Percentiles rank a stretch among this genome's conserved stretches.
These are phyloP conservation scores for Nothoprocta pentlandii DNA, from an alignment of 2,113 vertebrate species.

Conservation along the genomic window DNA sequence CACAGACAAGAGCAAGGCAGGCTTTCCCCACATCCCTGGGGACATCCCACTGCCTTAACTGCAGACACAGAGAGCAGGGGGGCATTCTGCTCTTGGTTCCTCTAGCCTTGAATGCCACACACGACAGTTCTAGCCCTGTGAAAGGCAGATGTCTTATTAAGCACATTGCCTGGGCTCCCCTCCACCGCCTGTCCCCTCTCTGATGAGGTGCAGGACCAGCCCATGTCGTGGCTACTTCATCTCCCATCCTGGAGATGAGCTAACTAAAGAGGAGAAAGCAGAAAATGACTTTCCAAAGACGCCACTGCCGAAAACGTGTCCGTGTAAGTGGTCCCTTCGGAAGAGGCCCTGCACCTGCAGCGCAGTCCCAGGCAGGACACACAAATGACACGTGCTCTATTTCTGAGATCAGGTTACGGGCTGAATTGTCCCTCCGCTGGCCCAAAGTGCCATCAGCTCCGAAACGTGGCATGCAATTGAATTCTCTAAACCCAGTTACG, in stretches of 20 bases:
- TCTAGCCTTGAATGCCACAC: neutral
- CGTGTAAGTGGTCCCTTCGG: neutral
- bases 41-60: too few species aligned
- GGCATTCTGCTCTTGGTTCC: neutral
- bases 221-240: neutral
- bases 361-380: neutral
- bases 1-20: neutral
- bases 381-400: neutral
- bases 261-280: neutral
- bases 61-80: neutral
- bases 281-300: neutral
- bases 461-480: neutral
- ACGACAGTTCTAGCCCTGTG: neutral
- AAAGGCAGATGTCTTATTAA: neutral
- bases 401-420: neutral
- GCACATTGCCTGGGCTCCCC: neutral
- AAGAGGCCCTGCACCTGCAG: neutral
- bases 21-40: neutral
- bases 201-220: neutral
- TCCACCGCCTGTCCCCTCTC: neutral
- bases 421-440: neutral
- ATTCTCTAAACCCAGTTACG: conserved; percentile 36
- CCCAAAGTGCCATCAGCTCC: neutral
- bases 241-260: neutral
- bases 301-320: neutral